These are phyloP conservation scores for Thaleichthys pacificus DNA, from an alignment of 2,797 vertebrate genomes.

Conservation along the genomic window DNA sequence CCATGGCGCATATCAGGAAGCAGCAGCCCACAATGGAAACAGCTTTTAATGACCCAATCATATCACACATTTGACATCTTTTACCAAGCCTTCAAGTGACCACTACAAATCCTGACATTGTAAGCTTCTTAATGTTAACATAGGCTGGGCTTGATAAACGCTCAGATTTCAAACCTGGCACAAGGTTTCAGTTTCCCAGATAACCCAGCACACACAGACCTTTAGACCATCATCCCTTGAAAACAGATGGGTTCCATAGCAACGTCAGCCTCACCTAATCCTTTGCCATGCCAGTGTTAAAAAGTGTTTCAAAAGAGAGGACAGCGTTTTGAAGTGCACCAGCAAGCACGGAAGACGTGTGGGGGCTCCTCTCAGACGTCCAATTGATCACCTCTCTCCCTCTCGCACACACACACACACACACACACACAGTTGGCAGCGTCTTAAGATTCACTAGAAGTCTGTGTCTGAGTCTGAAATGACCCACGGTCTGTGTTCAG, in stretches of 20 bases:
- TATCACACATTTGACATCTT: not conserved
- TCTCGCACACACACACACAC: not conserved
- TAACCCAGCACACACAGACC: not conserved
- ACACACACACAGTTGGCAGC: not conserved
- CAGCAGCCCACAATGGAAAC: not conserved
- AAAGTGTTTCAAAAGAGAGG: not conserved
- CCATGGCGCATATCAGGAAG: not conserved
- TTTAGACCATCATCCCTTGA: conserved; percentile 38
- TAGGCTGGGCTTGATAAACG: not conserved
- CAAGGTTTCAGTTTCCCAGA: not conserved
- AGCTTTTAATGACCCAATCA: not conserved
- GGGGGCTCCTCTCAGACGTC: not conserved
- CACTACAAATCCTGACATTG: not conserved
- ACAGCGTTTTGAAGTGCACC: not conserved
- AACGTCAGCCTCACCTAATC: conserved; percentile 45
- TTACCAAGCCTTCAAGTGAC: not conserved
- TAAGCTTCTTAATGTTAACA: not conserved
- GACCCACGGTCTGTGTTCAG: no score
- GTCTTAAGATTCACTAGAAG: no score
- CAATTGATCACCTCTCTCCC: not conserved
- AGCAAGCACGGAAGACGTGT: conserved; percentile 1
- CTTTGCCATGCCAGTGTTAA: not conserved
- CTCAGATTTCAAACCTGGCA: not conserved
- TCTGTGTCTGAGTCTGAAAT: no score
- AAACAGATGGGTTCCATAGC: conserved; percentile 55